Evolutionary conservation across 2,797 vertebrate species (phyloP).

Genomic region (Mycteria americana): DNA sequence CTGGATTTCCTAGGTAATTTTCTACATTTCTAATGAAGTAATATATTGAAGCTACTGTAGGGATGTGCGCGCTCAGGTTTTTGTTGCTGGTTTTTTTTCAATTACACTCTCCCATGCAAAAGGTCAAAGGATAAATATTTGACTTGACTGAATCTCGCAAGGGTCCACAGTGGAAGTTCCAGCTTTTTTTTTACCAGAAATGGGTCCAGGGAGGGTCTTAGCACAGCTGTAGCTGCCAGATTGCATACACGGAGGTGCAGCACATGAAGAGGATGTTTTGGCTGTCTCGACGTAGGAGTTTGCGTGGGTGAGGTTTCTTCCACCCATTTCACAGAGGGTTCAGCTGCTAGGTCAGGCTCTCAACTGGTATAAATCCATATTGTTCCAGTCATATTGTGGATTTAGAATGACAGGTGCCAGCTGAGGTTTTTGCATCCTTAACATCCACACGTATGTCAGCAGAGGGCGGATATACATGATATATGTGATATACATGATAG

Average conservation of each 20-base stretch:
- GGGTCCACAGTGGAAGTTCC: background rate
- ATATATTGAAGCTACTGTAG: background rate
- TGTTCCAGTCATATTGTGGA: background rate
- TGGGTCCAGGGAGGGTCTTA: background rate
- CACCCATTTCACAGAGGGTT: background rate
- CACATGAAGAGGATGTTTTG: rapidly evolving
- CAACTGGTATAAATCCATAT: background rate
- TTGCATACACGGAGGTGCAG: background rate
- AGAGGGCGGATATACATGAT: background rate
- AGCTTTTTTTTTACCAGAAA: background rate
- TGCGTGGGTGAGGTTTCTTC: background rate
- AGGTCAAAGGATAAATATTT: conserved; percentile 22
- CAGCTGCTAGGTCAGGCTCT: background rate
- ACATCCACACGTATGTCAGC: background rate
- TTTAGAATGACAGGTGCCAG: background rate
- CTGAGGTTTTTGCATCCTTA: background rate
- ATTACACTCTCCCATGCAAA: background rate
- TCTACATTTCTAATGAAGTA: background rate
- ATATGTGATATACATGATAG: background rate
- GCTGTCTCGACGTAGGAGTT: rapidly evolving
- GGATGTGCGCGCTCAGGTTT: background rate
- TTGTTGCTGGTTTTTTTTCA: background rate
- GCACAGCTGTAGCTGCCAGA: background rate
- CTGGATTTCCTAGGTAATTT: background rate
- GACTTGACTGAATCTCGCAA: background rate